phyloP scores from a whole-genome alignment of 2,888 invertebrate species.

The Nephrotoma flavescens region DNA sequence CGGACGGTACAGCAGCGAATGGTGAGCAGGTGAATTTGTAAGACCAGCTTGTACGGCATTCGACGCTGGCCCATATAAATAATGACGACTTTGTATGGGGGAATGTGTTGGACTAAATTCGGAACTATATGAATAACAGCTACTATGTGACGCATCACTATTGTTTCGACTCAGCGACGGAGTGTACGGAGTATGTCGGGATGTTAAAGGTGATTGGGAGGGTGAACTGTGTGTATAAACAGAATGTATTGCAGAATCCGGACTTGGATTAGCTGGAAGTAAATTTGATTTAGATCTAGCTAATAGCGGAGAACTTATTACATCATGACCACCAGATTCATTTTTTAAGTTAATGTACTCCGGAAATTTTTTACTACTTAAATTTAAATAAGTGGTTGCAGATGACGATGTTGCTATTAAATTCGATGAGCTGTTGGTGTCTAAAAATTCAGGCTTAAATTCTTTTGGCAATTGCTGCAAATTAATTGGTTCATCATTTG shows the following conservation, averaged over 20 bases:
- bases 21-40: slow-evolving; percentile 28
- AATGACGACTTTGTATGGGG: slow-evolving; percentile 59
- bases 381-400: background rate
- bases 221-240: slow-evolving; percentile 70
- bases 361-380: slow-evolving; percentile 14
- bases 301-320: slow-evolving; percentile 48
- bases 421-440: background rate
- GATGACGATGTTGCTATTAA: slow-evolving; percentile 1
- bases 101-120: slow-evolving; percentile 77
- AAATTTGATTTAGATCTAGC: slow-evolving; percentile 45
- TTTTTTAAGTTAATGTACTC: slow-evolving; percentile 31
- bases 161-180: slow-evolving; percentile 79
- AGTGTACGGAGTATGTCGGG: slow-evolving; percentile 64
- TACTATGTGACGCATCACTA: slow-evolving; percentile 80
- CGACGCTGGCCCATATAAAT: slow-evolving; percentile 18
- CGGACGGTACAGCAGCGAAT: slow-evolving; percentile 39
- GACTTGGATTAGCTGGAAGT: slow-evolving; percentile 67
- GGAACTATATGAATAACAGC: slow-evolving; percentile 74
- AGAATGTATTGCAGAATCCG: slow-evolving; percentile 80
- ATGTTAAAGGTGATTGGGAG: slow-evolving; percentile 72
- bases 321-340: slow-evolving; percentile 20
- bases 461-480: slow-evolving; percentile 1
- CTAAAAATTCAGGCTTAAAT: background rate
- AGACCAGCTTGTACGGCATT: slow-evolving; percentile 13
- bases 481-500: slow-evolving; percentile 5